Conservation (phyloP, 2,797 vertebrate genomes). For the Jordanella pulchra region DNA sequence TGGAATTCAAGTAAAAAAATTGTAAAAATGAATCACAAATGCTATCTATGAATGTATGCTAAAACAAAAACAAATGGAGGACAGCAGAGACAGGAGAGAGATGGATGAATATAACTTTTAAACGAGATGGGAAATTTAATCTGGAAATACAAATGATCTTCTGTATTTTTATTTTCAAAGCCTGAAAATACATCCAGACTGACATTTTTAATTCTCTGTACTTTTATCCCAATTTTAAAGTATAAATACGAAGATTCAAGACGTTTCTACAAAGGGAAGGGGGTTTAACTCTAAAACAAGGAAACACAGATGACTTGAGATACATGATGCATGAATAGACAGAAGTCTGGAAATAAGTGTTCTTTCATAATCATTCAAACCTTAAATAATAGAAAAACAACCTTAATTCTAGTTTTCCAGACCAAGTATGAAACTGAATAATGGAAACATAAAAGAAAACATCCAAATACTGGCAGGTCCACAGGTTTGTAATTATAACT, state of each 20-base stretch:
- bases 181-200: neutral
- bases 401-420: neutral
- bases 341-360: neutral
- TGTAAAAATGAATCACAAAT: neutral
- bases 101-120: neutral
- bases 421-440: neutral
- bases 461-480: neutral
- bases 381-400: neutral
- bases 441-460: neutral
- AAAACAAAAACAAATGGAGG: neutral
- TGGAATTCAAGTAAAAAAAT: neutral
- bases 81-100: neutral
- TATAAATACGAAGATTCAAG: neutral
- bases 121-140: neutral
- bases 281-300: neutral
- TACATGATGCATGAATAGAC: too few species aligned
- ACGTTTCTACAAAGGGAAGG: neutral
- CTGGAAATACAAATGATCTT: neutral
- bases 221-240: neutral
- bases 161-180: neutral
- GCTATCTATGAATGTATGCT: neutral
- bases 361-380: neutral
- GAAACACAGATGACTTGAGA: neutral
- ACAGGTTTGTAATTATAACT: neutral
- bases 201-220: neutral